Evolutionary conservation across 2,888 invertebrate genomes (phyloP).

Genomic region (Xylophagus ater): DNA sequence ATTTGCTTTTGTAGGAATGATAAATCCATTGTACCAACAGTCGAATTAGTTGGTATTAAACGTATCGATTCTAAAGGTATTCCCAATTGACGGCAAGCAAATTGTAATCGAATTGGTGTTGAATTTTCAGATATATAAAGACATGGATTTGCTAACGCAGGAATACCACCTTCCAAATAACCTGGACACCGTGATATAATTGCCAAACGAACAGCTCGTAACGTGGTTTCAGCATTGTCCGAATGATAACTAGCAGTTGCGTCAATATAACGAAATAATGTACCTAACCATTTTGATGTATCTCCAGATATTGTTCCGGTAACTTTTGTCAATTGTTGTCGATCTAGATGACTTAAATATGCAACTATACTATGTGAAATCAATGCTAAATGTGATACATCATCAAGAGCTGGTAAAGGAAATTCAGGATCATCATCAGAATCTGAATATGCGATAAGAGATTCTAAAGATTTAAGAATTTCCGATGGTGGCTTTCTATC

Average conservation of each 20-base stretch:
- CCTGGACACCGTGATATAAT: conserved; percentile 37
- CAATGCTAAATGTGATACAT: conserved; percentile 52
- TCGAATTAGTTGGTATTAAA: conserved; percentile 69
- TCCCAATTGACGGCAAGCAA: conserved; percentile 70
- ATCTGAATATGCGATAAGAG: conserved; percentile 53
- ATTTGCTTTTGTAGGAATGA: conserved; percentile 69
- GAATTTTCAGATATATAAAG: conserved; percentile 75
- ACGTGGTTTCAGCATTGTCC: conserved; percentile 75
- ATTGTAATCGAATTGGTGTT: conserved; percentile 66
- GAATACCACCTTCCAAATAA: conserved; percentile 49
- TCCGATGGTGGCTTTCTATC: conserved; percentile 43
- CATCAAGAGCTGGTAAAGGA: conserved; percentile 50
- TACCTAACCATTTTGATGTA: conserved; percentile 77
- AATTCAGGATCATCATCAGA: conserved; percentile 47
- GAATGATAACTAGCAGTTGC: conserved; percentile 79
- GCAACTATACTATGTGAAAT: conserved; percentile 83
- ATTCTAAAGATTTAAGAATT: conserved; percentile 46
- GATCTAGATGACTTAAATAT: conserved; percentile 71
- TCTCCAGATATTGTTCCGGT: conserved; percentile 74
- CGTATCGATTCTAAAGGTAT: conserved; percentile 75
- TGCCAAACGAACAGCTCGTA: conserved; percentile 46
- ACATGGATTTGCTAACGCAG: conserved; percentile 71
- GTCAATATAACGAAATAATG: conserved; percentile 75
- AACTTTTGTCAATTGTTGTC: conserved; percentile 65
- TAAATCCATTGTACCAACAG: conserved; percentile 70